Base-by-base conservation (phyloP, 2,888 invertebrate genomes). In the Caenorhabditis sinica region DNA sequence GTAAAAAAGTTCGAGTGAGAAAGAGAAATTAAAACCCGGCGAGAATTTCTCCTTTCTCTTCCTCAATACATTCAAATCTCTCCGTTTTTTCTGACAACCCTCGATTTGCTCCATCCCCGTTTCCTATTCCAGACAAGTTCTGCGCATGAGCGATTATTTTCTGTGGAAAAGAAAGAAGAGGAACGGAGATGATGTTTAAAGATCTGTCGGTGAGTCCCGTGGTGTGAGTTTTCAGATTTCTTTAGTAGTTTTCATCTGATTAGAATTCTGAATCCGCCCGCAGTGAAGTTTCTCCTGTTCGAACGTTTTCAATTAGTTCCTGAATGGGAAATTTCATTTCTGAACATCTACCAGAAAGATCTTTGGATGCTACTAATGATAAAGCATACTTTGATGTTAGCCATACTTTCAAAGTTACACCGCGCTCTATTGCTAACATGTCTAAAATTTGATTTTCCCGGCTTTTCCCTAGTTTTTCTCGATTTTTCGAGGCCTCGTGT, bases 91-190 rank as follows among this genome's bases (percentile, higher is more conserved):
- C 63, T 65, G 28, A 43, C 65, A 65, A 65, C 65, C 65, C 45
- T 28, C 65, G 40, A 65, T 65, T 65, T 45, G 30, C 28, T 30
- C 43, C n/a, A 9, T n/a, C 8, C 36, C 20, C 23, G 5, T 43
- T 63, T 40, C 36, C 45, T n/a, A 3, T 65, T 65, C 45, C 65
- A 65, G 65, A 65, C 65, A 45, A 65, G 45, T 65, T 65, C 15
- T 65, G 25, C 65, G 43, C 65, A 65, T 65, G 43, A 65, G 43
- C 43, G 65, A 45, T 65, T 45, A 30, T 65, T 45, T 63, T 25
- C 40, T 45, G 45, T 45, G 15, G 56, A 28, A 25, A 13, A 56
- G 15, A 25, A 23, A 53, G 15, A 28, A 56, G 28, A 56, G 56
- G 56, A 56, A 56, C 49, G 56, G 28, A 56, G 25, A 56, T 56